Base-by-base conservation (phyloP, 2,113 vertebrate species). In the Ranitomeya variabilis region DNA sequence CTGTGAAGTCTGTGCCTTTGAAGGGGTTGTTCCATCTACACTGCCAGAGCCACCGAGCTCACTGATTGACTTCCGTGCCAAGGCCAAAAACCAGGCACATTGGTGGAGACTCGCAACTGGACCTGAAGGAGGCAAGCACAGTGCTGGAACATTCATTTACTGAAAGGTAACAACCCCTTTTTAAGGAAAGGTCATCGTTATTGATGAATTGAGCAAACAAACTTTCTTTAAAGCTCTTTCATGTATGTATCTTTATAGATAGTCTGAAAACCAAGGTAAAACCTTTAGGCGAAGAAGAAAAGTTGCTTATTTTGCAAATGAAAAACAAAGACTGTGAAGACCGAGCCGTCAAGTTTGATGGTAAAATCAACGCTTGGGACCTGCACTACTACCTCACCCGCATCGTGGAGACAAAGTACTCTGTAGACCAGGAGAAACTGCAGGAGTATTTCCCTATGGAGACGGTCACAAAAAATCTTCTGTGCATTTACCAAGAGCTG, bases 381-480 rank as follows among this genome's bases (percentile, higher is more conserved):
- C 91, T 99, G 55, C 95, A 95, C 73, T 99, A 99, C 90, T 99
- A 97, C 91, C 97, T 98, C 96, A 97, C 96, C 78, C 96, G 95
- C 90, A 97, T 97, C 84, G 97, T 99, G 92, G 96, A 96, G 91
- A 95, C 97, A 91, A 97, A 96, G 92, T 99, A 97, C 64, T 96
- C 96, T 0, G 93, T 99, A 80, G 95, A 99, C 92, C 98, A 99
- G 91, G 97, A 99, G 93, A 96, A 96, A 87, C 95, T 99, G 62
- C 96, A 97, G 14, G 96, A 99, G 89, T 98, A 98, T 89, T 99
- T 99, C 89, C 97, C 97, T 0, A 94, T 98, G 1, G 94, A 98
- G 81, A 96, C 95, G 90, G 97, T 99, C 91, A 98, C 97, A 0
- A 94, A 96, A 87, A 97, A 97, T 23, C 93, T 99, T 89, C 92